phyloP scores from a whole-genome alignment of 2,888 invertebrate genomes.

The Plagodis dolabraria region DNA sequence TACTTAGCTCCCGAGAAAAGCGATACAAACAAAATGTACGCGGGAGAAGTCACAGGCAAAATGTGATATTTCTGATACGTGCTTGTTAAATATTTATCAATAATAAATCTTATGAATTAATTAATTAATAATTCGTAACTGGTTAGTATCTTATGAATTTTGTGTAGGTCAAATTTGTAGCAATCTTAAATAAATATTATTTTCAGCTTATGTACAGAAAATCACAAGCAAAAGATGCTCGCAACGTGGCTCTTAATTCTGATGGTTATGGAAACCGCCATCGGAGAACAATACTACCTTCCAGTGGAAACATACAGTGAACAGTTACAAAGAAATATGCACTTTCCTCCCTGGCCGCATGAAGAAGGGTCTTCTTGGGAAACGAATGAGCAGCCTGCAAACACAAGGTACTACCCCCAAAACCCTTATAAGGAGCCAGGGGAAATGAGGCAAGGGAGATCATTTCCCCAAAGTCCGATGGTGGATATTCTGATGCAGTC shows the following conservation, averaged over 20 bases:
- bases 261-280: neutral
- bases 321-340: neutral
- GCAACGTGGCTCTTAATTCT: slow-evolving; percentile 3
- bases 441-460: slow-evolving; percentile 24
- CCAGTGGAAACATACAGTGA: neutral
- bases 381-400: neutral
- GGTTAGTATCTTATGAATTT: no score
- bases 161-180: no score
- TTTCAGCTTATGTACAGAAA: no score
- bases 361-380: neutral
- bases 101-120: no score
- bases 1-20: no score
- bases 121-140: no score
- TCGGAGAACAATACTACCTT: neutral
- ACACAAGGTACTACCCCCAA: slow-evolving; percentile 2
- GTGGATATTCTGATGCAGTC: slow-evolving; percentile 50
- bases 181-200: no score
- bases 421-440: slow-evolving; percentile 6
- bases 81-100: no score
- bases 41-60: no score
- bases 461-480: slow-evolving; percentile 48
- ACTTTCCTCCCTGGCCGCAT: neutral
- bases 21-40: no score
- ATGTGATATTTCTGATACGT: no score
- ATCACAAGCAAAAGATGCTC: neutral